phyloP scores from a whole-genome alignment of 2,888 invertebrate genomes.

The Chaitophorus viminalis region DNA sequence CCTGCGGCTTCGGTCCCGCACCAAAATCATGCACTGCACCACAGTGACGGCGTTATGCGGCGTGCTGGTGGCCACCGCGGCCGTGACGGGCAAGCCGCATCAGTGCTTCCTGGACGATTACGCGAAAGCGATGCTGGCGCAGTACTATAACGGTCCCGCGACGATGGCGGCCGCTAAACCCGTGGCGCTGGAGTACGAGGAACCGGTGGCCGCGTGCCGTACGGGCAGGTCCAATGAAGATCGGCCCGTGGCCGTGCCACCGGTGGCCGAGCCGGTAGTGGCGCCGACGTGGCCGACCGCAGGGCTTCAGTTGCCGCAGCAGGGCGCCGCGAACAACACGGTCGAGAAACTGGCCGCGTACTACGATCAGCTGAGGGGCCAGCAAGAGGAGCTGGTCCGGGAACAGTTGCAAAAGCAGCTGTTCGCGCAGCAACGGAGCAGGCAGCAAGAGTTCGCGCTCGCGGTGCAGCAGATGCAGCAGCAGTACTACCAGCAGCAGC shows the following conservation, averaged over 20 bases:
- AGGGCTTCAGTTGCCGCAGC: neutral
- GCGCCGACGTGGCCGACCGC: neutral
- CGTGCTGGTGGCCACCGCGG: neutral
- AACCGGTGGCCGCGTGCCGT: neutral
- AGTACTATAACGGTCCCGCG: constrained; percentile 11
- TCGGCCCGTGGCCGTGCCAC: neutral
- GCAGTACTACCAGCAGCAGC: constrained; percentile 53
- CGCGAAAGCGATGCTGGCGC: constrained; percentile 10
- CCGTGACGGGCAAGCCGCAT: constrained; percentile 17
- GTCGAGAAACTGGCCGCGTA: constrained; percentile 28
- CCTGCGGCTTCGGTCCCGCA: neutral
- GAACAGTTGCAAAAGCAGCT: constrained; percentile 37
- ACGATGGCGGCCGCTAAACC: neutral
- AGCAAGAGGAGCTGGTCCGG: constrained; percentile 38
- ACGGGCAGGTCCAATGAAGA: constrained; percentile 27
- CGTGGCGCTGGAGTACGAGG: neutral
- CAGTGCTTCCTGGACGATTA: constrained; percentile 20
- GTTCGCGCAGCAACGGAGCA: constrained; percentile 40
- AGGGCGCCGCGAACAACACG: neutral
- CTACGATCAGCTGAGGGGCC: constrained; percentile 30
- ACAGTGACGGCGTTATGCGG: neutral
- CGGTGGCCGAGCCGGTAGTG: neutral
- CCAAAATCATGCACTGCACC: neutral
- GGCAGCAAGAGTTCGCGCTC: constrained; percentile 25
- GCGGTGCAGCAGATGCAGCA: constrained; percentile 44